Base-by-base conservation (phyloP, 2,888 invertebrate genomes). In the Cephus pygmeus region DNA sequence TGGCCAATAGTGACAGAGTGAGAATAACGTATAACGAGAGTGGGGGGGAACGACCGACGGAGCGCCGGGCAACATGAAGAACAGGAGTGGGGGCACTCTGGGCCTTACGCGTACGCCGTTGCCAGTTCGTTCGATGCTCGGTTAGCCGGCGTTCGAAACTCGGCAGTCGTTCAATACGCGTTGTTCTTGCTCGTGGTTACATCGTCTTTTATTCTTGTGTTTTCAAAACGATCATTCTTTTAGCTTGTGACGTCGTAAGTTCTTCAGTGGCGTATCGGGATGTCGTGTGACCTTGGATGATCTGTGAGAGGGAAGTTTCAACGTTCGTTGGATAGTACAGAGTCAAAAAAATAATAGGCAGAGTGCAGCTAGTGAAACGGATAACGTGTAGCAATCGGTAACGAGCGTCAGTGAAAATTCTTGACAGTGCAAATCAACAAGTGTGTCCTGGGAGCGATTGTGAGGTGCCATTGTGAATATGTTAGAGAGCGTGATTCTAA, bases 21-120 rank as follows among this genome's bases (percentile, higher is more conserved):
- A 56, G 56, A 56, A 56, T 56, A 56, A 56, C 56, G 56, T 71
- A 23, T 34, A 30, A 15, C 9, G 1, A 71, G 71, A 15, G 34
- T 30, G 56, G 23, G 56, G 56, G 56, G 56, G 56, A 56, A 56
- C 9, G 56, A 23, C 23, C 23, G 56, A 9, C 56, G 56, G 56
- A 56, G 56, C 56, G 56, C 56, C 56, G 56, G 56, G 56, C 23
- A 56, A 23, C 56, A 23, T 23, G 23, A 6, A 56, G 56, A 56
- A 9, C 23, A 56, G 23, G 23, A 23, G 56, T 56, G 56, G 56
- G 56, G 40, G 23, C 2, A 56, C 23, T 56, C 84, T 85, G 86
- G 86, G 87, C 87, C 86, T 87, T 86, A 83, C 81, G 77, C 77
- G 78, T 77, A 81, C 86, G 84, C 82, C 80, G 86, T 87, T 87